Base-by-base conservation (phyloP, 2,113 vertebrate genomes). In the Dicrurus megarhynchus region DNA sequence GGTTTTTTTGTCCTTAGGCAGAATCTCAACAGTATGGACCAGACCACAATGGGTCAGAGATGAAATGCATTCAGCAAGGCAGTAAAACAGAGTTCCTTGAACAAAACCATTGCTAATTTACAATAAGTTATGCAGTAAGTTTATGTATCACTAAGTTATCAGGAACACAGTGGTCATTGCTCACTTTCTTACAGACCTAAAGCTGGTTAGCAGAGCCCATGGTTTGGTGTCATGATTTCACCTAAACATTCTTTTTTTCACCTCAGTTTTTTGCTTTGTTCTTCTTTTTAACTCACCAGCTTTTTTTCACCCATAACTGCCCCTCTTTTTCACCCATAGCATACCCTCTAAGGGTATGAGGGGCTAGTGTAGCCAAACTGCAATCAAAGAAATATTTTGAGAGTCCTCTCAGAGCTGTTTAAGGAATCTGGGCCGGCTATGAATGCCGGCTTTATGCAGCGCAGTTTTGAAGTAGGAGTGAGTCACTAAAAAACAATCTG, bases 401-500 rank as follows among this genome's bases (percentile, higher is more conserved):
- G 93, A 96, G 94, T 70, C 82, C 79, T 93, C 93, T 85, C 79
- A 63, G 91, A 93, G 61, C 83, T 92, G 53, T 68, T 60, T 63
- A 42, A 96, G 95, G 81, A 94, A 96, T 96, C 84, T 79, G 64
- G 80, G 33, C 87, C 0, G 0, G 46, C 68, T 68, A 65, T 97
- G 92, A 97, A 97, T 96, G 81, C 68, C 0, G 3, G 78, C 96
- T 97, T 97, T 97, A 93, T 97, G 64, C 87, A 68, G 46, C 0
- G 0, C 91, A 76, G 86, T 95, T 97, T 84, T 95, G 93, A 97
- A 97, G 95, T 87, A 87, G 84, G 89, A 94, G 92, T 96, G 97
- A 97, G 95, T 97, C 93, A 97, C 93, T 96, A 84, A 97, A 97
- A 97, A 95, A 78, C 93, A 93, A 95, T 97, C 95, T 95, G 60